phyloP scores from a whole-genome alignment of 1,140 invertebrate species.

The Drosophila persimilis region DNA sequence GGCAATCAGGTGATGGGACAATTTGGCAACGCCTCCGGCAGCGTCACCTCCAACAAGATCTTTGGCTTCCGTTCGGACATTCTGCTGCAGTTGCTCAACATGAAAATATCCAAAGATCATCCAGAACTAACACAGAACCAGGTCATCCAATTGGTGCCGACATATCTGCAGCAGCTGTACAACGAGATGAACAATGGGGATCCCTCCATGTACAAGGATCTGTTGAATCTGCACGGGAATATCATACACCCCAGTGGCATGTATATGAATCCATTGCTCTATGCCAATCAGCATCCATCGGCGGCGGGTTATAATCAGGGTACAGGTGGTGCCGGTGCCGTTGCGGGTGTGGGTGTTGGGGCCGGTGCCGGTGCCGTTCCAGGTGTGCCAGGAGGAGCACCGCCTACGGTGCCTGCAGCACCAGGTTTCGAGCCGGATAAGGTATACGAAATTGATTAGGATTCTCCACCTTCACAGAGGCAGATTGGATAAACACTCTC shows the following conservation, averaged over 20 bases:
- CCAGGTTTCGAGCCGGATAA: constrained; percentile 73
- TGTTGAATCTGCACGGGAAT: constrained; percentile 66
- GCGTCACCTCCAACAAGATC: constrained; percentile 82
- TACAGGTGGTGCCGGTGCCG: constrained; percentile 23
- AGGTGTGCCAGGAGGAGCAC: neutral
- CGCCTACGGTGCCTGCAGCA: constrained; percentile 15
- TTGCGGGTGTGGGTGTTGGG: constrained; percentile 57
- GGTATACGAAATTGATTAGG: constrained; percentile 81
- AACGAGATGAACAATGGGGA: constrained; percentile 80
- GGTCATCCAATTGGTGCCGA: constrained; percentile 75
- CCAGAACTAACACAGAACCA: constrained; percentile 72
- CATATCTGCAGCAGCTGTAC: constrained; percentile 78
- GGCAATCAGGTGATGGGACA: constrained; percentile 63
- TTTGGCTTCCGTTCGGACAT: constrained; percentile 82
- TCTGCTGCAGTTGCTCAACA: constrained; percentile 76
- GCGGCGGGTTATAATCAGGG: constrained; percentile 73
- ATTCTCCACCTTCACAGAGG: neutral
- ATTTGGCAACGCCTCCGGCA: constrained; percentile 76
- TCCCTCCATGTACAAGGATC: constrained; percentile 81
- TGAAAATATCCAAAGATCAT: constrained; percentile 79
- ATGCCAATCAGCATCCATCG: constrained; percentile 75
- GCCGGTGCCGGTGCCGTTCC: no score
- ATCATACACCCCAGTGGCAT: constrained; percentile 76
- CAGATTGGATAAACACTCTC: no score
- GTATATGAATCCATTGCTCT: constrained; percentile 82